phyloP scores from a whole-genome alignment of 35 echinoderm and acorn worm species.

The Apostichopus japonicus region DNA sequence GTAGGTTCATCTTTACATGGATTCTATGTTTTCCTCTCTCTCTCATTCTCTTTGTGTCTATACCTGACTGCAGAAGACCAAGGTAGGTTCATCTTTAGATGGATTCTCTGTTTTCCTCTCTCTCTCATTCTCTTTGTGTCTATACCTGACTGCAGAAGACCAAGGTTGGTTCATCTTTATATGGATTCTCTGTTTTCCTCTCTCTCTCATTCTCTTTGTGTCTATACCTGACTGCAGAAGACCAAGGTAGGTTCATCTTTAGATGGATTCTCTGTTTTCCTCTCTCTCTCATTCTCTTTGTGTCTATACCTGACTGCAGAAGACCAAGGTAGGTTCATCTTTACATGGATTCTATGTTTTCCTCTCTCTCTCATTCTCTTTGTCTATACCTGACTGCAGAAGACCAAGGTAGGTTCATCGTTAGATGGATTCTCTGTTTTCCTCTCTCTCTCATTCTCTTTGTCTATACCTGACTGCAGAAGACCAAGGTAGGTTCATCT shows the following conservation, averaged over 20 bases:
- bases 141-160: too few species aligned
- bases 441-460: too few species aligned
- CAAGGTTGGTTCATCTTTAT: too few species aligned
- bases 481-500: too few species aligned
- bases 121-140: too few species aligned
- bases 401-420: slow-evolving; percentile 62
- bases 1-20: slow-evolving; percentile 81
- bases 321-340: too few species aligned
- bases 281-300: too few species aligned
- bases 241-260: slow-evolving; percentile 56
- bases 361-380: slow-evolving; percentile 73
- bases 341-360: slow-evolving; percentile 77
- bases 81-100: slow-evolving; percentile 39
- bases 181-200: slow-evolving; percentile 79
- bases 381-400: slow-evolving; percentile 93
- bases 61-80: slow-evolving; percentile 92
- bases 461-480: too few species aligned
- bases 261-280: too few species aligned
- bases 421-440: too few species aligned
- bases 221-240: slow-evolving; percentile 94
- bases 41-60: slow-evolving; percentile 74
- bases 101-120: too few species aligned
- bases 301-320: too few species aligned
- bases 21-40: slow-evolving; percentile 71
- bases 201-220: slow-evolving; percentile 72